Base-by-base conservation (phyloP, 64 coral and sea anemone genomes). In the Montipora foliosa region DNA sequence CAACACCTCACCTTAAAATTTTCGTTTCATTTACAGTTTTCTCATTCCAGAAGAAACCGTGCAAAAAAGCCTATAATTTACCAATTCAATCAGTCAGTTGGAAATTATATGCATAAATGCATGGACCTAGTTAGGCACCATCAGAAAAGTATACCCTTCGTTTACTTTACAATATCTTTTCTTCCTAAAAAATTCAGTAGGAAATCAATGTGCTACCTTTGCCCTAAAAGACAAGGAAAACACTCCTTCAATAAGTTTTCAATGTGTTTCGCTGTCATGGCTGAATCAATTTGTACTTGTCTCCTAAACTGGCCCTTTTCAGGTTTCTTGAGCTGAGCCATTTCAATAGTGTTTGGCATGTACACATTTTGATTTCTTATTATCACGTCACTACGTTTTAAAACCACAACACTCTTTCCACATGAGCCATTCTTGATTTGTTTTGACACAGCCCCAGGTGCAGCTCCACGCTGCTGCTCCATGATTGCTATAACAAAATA, bases 281-380 rank as follows among this genome's bases (percentile, higher is more conserved):
- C 19, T 66, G 59, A 66, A 15, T 57, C 8, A 19, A 83, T 45
- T 12, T 67, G 29, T 0, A 83, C 59, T 1, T 67, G 4, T 19
- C 2, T 83, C 19, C 67, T 66, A 67, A 62, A 83, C 44, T 83
- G 80, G 37, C 60, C 80, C 25, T 37, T 44, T 45, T n/a, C 53
- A 13, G 25, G 29, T 57, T 66, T 83, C 22, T 83, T 83, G 2
- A 83, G 20, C 29, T 46, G 29, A 0, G 80, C 80, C 80, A 83
- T 83, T 66, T 83, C 80, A 66, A 83, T 83, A 6, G 80, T 83
- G 25, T 67, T 83, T 46, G 80, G 80, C 25, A 83, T 67, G 12
- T 62, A 83, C 2, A 83, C 80, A 64, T 5, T 67, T 1, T 12
- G 4, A 5, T 83, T 7, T 13, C 24, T 67, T 16, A 4, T 46